Evolutionary conservation across 1,140 invertebrate genomes (phyloP), one percentile per base, ranked within the genome.

Genomic region (Drosophila erecta): DNA sequence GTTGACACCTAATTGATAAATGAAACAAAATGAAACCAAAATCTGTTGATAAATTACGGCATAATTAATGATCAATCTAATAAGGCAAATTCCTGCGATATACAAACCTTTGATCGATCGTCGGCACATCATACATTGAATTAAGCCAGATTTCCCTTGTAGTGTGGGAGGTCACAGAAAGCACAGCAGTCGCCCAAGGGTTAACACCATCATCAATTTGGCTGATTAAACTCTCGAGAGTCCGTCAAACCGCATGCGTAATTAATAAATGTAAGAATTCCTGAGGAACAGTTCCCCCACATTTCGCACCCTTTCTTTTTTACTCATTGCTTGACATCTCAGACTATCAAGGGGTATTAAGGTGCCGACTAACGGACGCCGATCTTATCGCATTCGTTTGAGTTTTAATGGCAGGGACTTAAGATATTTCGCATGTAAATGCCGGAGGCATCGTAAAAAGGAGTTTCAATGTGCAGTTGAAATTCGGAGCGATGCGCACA

Each of bases 211-310:
- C 60, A 44, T 54, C 60, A 44, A 54, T 83, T 69, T 51, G 73
- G 37, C 57, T 66, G 69, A 76, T 71, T 51, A 76, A 79, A 61
- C 64, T 69, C 54, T 35, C 40, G 15, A 41, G 62, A 43, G 53
- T 51, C 37, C 57, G 58, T 84, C 81, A 85, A 62, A 50, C 41
- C 58, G 43, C 57, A 46, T 50, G 50, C 55, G 57, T 57, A 80
- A 79, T 84, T 84, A 84, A 84, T 85, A 80, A 85, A 80, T 85
- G 79, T 60, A 76, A 47, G 53, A 58, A 62, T 79, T 79, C 66
- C 46, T 57, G 47, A 14, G 57, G 22, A 62, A 50, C 51, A 75
- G 47, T 57, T 74, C 61, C 60, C 61, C 27, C 47, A 33, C 47
- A 33, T 37, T 20, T 46, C 30, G 14, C 11, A 20, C 30, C 14